These are phyloP conservation scores for Taenioides sp. DNA, from an alignment of 2,797 vertebrate genomes.

Conservation along the genomic window DNA sequence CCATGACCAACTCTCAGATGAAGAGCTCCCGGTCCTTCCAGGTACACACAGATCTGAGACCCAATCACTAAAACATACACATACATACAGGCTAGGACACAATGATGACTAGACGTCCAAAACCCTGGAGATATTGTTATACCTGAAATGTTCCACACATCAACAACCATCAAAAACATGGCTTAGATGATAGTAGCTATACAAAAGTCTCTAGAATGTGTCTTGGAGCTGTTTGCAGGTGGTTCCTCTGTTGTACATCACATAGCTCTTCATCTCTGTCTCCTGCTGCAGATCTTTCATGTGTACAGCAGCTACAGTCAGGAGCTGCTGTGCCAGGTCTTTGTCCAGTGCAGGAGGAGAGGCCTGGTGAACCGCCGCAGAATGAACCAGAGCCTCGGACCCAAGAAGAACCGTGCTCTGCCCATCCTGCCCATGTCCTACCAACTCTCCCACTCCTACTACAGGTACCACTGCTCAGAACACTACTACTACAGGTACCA, in stretches of 20 bases:
- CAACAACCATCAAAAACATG: too few species aligned
- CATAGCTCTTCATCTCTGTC: not conserved
- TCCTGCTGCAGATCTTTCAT: conserved; percentile 82
- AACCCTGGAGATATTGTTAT: too few species aligned
- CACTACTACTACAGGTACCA: not conserved
- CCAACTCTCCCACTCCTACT: conserved; percentile 94
- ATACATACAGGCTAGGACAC: too few species aligned
- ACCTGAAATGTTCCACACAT: too few species aligned
- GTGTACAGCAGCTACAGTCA: conserved; percentile 87
- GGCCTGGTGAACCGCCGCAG: conserved; percentile 91
- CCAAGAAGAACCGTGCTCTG: conserved; percentile 88
- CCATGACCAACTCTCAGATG: conserved; percentile 91
- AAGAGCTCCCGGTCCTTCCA: conserved; percentile 90
- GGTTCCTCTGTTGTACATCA: too few species aligned
- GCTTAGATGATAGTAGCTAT: too few species aligned
- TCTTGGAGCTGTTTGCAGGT: too few species aligned
- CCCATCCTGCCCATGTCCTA: conserved; percentile 97
- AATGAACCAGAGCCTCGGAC: conserved; percentile 76
- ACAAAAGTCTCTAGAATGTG: too few species aligned
- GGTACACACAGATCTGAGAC: conserved; percentile 63
- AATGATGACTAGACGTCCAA: too few species aligned
- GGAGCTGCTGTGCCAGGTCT: conserved; percentile 85
- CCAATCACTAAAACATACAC: too few species aligned
- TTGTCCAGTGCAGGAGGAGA: conserved; percentile 83
- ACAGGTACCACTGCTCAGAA: conserved; percentile 76